Percentiles rank a stretch among this genome's conserved stretches.
These are phyloP conservation scores for Drosophila kanapiae DNA, from an alignment of 1,140 invertebrate species.

Conservation along the genomic window DNA sequence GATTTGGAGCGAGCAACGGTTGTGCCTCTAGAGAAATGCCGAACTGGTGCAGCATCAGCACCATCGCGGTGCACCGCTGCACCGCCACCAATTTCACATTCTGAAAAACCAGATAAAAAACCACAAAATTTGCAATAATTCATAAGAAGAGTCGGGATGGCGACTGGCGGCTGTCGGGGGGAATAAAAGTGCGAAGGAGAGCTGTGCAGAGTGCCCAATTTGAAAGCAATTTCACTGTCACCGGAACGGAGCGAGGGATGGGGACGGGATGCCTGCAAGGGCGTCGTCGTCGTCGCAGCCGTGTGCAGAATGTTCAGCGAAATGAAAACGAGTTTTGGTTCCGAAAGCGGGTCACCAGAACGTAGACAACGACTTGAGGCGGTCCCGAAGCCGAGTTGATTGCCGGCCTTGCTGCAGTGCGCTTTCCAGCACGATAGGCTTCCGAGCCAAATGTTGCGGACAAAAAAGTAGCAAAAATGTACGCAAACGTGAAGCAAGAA, in stretches of 20 bases:
- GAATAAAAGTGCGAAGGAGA: slow-evolving; percentile 34
- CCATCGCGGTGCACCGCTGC: slow-evolving; percentile 5
- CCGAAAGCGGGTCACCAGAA: slow-evolving; percentile 76
- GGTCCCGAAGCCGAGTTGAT: slow-evolving; percentile 47
- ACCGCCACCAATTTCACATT: slow-evolving; percentile 73
- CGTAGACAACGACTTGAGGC: slow-evolving; percentile 52
- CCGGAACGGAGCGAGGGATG: slow-evolving; percentile 32
- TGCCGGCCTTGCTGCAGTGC: slow-evolving; percentile 64
- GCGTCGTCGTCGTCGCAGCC: slow-evolving; percentile 41
- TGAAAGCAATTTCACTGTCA: slow-evolving; percentile 76
- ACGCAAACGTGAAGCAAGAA: slow-evolving; percentile 1
- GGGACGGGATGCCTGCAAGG: slow-evolving; percentile 59
- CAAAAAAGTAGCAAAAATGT: slow-evolving; percentile 31
- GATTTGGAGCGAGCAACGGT: slow-evolving; percentile 78
- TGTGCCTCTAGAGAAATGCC: slow-evolving; percentile 72
- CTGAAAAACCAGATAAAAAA: slow-evolving; percentile 76
- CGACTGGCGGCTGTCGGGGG: not conserved
- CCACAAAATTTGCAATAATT: slow-evolving; percentile 80
- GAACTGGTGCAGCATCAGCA: slow-evolving; percentile 63
- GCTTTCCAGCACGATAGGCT: slow-evolving; percentile 50
- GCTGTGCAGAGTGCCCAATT: slow-evolving; percentile 66
- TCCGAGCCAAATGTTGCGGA: not conserved
- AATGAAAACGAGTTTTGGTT: slow-evolving; percentile 77
- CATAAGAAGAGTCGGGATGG: slow-evolving; percentile 62
- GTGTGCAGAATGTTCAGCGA: slow-evolving; percentile 66